These are phyloP conservation scores for Arctopsyche grandis DNA, from an alignment of 1,140 invertebrate genomes.

Conservation along the genomic window DNA sequence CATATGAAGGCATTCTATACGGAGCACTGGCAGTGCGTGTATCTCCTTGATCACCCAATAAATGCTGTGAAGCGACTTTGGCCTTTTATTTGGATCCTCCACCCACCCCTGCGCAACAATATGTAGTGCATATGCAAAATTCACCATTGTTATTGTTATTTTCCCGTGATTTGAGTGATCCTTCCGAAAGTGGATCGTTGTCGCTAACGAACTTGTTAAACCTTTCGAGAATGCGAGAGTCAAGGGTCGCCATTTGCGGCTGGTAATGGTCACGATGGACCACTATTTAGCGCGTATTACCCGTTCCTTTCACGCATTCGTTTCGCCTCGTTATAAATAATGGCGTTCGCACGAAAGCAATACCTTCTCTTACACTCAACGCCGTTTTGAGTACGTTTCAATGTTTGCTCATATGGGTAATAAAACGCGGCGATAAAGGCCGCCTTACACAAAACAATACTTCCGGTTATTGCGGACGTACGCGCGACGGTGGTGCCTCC, in stretches of 20 bases:
- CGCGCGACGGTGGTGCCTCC: neutral
- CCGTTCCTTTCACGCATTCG: neutral
- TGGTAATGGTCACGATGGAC: neutral
- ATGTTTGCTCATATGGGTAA: constrained; percentile 29
- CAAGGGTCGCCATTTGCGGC: constrained; percentile 1
- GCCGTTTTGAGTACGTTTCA: constrained; percentile 31
- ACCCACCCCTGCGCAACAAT: no score
- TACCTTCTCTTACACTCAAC: neutral
- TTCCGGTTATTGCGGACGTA: constrained; percentile 1
- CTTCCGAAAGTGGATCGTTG: neutral
- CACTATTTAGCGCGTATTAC: neutral
- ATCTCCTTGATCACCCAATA: no score
- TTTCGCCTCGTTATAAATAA: constrained; percentile 25
- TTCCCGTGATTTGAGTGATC: neutral
- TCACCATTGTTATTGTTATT: neutral
- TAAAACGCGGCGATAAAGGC: constrained; percentile 35
- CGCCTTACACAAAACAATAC: constrained; percentile 46
- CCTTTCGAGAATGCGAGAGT: neutral
- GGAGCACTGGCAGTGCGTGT: no score
- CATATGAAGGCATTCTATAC: no score
- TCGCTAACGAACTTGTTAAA: neutral
- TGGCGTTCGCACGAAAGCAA: neutral
- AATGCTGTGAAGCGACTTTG: no score
- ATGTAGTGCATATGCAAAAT: no score
- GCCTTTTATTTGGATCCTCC: no score